These are phyloP conservation scores for Nebria brevicollis DNA, from an alignment of 2,888 invertebrate species.

Conservation along the genomic window DNA sequence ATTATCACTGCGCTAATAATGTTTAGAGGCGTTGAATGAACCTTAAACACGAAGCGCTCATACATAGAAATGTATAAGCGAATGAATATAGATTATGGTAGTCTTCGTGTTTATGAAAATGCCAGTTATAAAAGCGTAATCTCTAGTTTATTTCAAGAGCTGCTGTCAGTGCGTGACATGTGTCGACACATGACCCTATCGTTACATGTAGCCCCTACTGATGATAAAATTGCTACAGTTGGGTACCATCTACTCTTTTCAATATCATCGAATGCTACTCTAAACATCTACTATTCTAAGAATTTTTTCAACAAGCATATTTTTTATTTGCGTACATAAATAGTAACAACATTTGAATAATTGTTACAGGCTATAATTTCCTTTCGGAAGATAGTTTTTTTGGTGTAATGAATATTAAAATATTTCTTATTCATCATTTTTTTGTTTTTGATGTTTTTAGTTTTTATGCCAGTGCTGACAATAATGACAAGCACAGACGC, in stretches of 20 bases:
- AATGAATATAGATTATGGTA: neutral
- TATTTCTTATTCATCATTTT: constrained; percentile 6
- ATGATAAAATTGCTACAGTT: constrained; percentile 44
- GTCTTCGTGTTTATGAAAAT: constrained; percentile 40
- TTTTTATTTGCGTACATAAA: too few species aligned
- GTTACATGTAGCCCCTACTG: constrained; percentile 16
- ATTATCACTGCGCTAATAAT: constrained; percentile 34
- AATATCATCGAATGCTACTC: neutral
- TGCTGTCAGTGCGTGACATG: constrained; percentile 46
- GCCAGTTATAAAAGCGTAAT: constrained; percentile 41
- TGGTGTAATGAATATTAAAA: neutral
- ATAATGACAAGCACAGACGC: constrained; percentile 23
- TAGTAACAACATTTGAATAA: neutral
- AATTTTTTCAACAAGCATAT: neutral
- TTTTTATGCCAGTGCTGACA: constrained; percentile 3
- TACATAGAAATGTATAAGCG: neutral
- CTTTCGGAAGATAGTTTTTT: neutral
- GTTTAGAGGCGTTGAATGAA: constrained; percentile 29
- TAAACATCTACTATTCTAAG: constrained; percentile 2
- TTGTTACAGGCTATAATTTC: neutral
- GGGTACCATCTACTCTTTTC: neutral
- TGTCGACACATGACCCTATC: constrained; percentile 46
- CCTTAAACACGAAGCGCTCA: constrained; percentile 17
- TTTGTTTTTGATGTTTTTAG: neutral
- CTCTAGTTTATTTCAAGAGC: constrained; percentile 50